Conservation (phyloP, 2,888 invertebrate species). For the Zaprionus bogoriensis region DNA sequence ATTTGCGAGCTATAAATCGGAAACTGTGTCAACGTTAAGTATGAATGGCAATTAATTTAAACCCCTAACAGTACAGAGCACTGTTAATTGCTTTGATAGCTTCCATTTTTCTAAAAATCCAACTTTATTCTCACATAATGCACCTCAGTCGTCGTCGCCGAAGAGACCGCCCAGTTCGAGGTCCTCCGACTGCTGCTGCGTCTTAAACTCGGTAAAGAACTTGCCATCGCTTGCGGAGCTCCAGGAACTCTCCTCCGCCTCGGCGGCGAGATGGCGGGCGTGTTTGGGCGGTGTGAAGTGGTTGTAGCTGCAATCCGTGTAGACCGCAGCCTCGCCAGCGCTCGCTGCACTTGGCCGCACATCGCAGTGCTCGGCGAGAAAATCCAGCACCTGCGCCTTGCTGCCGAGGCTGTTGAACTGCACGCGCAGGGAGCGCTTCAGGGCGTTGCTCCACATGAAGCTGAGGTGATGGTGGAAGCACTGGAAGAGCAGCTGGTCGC, state of each 20-base stretch:
- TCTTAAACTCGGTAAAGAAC: slow-evolving; percentile 71
- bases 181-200: slow-evolving; percentile 50
- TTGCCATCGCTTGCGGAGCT: slow-evolving; percentile 65
- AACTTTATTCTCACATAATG: slow-evolving; percentile 6
- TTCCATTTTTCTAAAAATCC: neutral
- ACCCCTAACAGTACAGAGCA: too few relatives aligned
- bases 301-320: slow-evolving; percentile 64
- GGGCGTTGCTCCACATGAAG: slow-evolving; percentile 94
- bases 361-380: slow-evolving; percentile 86
- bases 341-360: slow-evolving; percentile 72
- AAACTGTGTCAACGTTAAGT: too few relatives aligned
- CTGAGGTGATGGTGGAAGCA: slow-evolving; percentile 98
- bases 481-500: slow-evolving; percentile 88
- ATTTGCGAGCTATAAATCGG: too few relatives aligned
- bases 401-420: slow-evolving; percentile 90
- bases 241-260: slow-evolving; percentile 41
- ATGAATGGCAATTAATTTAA: too few relatives aligned
- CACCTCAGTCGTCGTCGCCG: slow-evolving; percentile 47
- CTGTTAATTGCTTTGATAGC: neutral
- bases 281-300: slow-evolving; percentile 56
- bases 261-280: slow-evolving; percentile 35
- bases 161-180: slow-evolving; percentile 69
- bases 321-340: slow-evolving; percentile 10
- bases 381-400: slow-evolving; percentile 88
- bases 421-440: slow-evolving; percentile 88